A percentile compares a stretch with the other conserved stretches of the same genome.
These are phyloP conservation scores for Rhingia rostrata DNA, from an alignment of 2,888 invertebrate species.

Conservation along the genomic window DNA sequence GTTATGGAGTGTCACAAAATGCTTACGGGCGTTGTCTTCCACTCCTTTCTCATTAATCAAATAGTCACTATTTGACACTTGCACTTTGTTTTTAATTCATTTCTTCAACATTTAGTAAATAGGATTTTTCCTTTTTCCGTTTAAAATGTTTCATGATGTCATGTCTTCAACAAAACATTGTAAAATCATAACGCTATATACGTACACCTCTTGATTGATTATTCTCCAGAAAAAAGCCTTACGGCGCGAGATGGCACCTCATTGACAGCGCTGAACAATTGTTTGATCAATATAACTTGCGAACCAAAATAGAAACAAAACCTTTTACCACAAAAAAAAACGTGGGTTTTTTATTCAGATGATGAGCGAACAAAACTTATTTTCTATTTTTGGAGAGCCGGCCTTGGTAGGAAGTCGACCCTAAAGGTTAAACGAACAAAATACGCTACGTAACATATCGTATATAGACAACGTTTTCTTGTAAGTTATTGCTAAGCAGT, in stretches of 20 bases:
- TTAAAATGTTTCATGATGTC: neutral
- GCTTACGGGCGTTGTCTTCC: too few relatives aligned
- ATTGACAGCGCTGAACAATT: conserved; percentile 52
- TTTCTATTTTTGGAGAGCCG: conserved; percentile 40
- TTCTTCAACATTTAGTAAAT: too few relatives aligned
- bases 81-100: too few relatives aligned
- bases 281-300: conserved; percentile 58
- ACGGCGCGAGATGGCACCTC: conserved; percentile 48
- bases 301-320: conserved; percentile 2
- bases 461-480: neutral
- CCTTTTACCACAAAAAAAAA: conserved; percentile 22
- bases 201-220: conserved; percentile 54
- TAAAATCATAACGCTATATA: conserved; percentile 47
- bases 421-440: conserved; percentile 37
- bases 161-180: conserved; percentile 11
- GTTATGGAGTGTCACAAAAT: too few relatives aligned
- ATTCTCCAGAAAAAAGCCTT: conserved; percentile 14
- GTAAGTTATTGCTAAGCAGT: conserved; percentile 30
- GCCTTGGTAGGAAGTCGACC: conserved; percentile 50
- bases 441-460: conserved; percentile 4
- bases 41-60: too few relatives aligned
- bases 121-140: too few relatives aligned
- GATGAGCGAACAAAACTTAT: conserved; percentile 50
- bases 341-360: conserved; percentile 42
- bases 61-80: too few relatives aligned